Evolutionary conservation across 1,140 invertebrate species (phyloP).

Genomic region (Hycleus cichorii): DNA sequence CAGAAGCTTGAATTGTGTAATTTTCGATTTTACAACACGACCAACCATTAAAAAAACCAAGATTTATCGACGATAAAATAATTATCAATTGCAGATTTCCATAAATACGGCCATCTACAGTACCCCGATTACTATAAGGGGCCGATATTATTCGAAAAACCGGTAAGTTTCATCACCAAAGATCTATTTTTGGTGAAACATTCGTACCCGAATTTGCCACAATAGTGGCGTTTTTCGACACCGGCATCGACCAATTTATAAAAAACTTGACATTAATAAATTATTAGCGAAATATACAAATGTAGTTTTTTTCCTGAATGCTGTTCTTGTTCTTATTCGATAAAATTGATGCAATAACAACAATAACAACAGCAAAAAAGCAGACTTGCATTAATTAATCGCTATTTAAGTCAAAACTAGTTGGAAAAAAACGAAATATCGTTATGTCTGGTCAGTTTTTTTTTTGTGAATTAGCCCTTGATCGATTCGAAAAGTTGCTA

Average conservation of each 20-base stretch:
- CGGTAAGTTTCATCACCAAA: conserved; percentile 24
- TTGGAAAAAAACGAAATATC: too few relatives aligned
- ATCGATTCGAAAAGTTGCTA: too few relatives aligned
- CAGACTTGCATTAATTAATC: too few relatives aligned
- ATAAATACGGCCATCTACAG: conserved; percentile 20
- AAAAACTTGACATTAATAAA: background rate
- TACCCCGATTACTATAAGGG: conserved; percentile 27
- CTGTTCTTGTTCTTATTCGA: background rate
- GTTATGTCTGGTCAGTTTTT: too few relatives aligned
- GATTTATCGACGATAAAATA: too few relatives aligned
- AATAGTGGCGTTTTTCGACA: conserved; percentile 1
- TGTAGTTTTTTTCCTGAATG: background rate
- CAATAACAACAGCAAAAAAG: too few relatives aligned
- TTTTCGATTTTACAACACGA: too few relatives aligned
- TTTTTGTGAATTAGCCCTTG: too few relatives aligned
- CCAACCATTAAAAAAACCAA: too few relatives aligned
- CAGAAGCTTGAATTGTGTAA: too few relatives aligned
- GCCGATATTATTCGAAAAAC: conserved; percentile 23
- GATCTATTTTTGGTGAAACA: conserved; percentile 19
- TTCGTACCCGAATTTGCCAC: conserved; percentile 18
- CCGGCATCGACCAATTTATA: background rate
- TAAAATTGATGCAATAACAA: conserved; percentile 1
- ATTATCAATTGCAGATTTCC: conserved; percentile 19
- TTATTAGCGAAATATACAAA: background rate
- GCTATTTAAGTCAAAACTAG: too few relatives aligned